These are phyloP conservation scores for Tetragnatha montana DNA, from an alignment of 2,888 invertebrate genomes.

Conservation along the genomic window DNA sequence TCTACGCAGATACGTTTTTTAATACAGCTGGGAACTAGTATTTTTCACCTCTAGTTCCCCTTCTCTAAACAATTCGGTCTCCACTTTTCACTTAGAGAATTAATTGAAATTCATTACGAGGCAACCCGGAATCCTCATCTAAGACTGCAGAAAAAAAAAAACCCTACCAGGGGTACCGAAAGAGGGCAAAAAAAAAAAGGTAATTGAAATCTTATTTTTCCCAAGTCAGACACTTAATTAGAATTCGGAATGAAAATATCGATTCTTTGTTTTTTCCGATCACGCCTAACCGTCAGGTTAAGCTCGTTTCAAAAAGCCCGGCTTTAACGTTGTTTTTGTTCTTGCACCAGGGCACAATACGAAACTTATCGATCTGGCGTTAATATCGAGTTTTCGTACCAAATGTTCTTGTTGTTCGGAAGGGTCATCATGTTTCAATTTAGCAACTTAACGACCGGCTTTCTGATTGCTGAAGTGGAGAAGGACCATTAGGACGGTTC, in stretches of 20 bases:
- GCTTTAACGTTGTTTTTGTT: not conserved
- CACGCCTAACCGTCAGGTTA: constrained; percentile 7
- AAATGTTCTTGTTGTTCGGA: not conserved
- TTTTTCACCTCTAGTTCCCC: not conserved
- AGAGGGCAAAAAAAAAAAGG: not conserved
- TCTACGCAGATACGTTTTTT: not conserved
- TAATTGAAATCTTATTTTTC: constrained; percentile 10
- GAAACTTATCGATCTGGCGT: constrained; percentile 6
- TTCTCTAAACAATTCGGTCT: not conserved
- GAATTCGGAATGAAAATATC: constrained; percentile 25
- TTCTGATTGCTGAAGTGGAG: constrained; percentile 12
- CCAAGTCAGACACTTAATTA: constrained; percentile 27
- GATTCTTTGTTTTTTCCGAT: constrained; percentile 8
- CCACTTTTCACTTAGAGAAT: constrained; percentile 10
- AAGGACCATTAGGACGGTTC: not conserved
- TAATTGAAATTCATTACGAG: constrained; percentile 19
- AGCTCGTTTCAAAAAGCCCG: constrained; percentile 22
- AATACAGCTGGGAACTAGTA: not conserved
- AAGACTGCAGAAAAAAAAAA: not conserved
- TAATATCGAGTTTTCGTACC: constrained; percentile 37
- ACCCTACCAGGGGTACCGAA: not conserved
- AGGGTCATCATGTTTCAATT: constrained; percentile 23
- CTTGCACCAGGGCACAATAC: not conserved
- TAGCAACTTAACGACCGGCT: not conserved
- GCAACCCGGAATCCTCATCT: not conserved